phyloP scores from a whole-genome alignment of 1,140 invertebrate genomes.

The Drosophila cardini region DNA sequence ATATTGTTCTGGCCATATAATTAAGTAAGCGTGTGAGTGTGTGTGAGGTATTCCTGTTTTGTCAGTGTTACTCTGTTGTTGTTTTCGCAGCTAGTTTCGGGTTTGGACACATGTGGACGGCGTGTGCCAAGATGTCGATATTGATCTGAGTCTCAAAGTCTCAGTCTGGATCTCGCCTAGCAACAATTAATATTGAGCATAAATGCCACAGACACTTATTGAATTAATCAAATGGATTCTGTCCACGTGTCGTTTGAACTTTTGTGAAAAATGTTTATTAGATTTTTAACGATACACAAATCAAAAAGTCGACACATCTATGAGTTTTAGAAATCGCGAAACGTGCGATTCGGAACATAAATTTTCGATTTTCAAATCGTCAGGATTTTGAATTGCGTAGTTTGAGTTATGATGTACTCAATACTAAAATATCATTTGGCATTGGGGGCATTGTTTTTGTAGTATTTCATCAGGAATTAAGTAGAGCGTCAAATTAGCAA shows the following conservation, averaged over 20 bases:
- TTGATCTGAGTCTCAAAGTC: neutral
- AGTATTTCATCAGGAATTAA: conserved; percentile 24
- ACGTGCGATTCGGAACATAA: conserved; percentile 50
- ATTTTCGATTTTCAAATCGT: conserved; percentile 1
- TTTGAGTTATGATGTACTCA: conserved; percentile 25
- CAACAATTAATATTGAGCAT: conserved; percentile 34
- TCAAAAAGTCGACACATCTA: conserved; percentile 32
- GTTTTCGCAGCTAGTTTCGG: conserved; percentile 22
- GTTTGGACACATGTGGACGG: conserved; percentile 31
- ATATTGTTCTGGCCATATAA: neutral
- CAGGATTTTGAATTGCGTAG: conserved; percentile 15
- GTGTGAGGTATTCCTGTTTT: conserved; percentile 53
- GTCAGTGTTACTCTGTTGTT: conserved; percentile 24
- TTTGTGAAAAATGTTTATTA: conserved; percentile 44
- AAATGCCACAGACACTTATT: conserved; percentile 11
- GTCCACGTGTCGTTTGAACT: conserved; percentile 55
- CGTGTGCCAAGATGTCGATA: conserved; percentile 45
- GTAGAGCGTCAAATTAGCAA: conserved; percentile 33
- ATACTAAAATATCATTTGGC: neutral
- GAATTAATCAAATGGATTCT: conserved; percentile 58
- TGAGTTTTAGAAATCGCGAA: conserved; percentile 38
- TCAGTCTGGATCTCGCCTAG: conserved; percentile 16
- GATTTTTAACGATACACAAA: conserved; percentile 42
- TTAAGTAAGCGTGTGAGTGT: conserved; percentile 1
- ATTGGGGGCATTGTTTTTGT: conserved; percentile 10